Conservation (phyloP, 2,888 invertebrate genomes). For the Phalangium opilio region DNA sequence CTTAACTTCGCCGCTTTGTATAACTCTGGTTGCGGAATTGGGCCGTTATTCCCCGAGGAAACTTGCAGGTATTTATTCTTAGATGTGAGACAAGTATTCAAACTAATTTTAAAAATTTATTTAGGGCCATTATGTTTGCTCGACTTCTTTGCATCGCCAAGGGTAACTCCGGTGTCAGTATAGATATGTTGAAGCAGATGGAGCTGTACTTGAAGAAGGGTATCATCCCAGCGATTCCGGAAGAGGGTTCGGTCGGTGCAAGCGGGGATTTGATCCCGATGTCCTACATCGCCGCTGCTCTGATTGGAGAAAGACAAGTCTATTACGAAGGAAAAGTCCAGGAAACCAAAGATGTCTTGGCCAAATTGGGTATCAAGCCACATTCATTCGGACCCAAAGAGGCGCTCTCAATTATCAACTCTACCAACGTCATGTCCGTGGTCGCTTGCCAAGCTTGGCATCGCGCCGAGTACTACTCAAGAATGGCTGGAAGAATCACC, state of each 20-base stretch:
- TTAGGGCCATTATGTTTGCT: background rate
- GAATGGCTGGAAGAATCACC: background rate
- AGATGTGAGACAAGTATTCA: too few species aligned
- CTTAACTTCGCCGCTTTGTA: background rate
- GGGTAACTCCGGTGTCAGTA: background rate
- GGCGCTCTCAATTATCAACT: background rate
- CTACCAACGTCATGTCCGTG: background rate
- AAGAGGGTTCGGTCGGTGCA: background rate
- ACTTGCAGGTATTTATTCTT: too few species aligned
- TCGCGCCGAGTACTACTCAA: background rate
- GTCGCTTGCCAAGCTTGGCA: background rate
- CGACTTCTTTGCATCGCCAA: background rate
- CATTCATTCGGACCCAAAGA: background rate
- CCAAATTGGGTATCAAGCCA: background rate
- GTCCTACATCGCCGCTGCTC: background rate
- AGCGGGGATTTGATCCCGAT: background rate
- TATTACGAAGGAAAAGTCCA: background rate
- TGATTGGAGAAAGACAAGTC: background rate
- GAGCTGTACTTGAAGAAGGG: background rate
- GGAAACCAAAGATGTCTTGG: background rate
- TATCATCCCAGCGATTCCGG: background rate
- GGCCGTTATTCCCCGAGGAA: background rate
- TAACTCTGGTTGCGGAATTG: background rate
- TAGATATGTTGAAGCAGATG: background rate
- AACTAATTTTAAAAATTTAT: background rate